Conservation (phyloP, 2,113 vertebrate species). For the Prietella phreatophila region DNA sequence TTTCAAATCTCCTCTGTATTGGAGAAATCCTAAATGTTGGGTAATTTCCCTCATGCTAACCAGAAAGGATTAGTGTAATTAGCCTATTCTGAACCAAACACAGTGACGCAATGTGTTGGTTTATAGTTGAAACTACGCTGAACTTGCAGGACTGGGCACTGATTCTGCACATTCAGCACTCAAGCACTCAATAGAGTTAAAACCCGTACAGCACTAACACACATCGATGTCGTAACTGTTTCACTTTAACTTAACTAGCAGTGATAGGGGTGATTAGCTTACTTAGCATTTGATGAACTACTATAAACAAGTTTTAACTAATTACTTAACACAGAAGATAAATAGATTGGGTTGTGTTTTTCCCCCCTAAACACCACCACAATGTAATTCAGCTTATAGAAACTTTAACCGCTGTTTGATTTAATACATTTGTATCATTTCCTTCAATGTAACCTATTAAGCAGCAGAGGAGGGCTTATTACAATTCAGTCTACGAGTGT, state of each 20-base stretch:
- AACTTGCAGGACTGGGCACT: background rate
- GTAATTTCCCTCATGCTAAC: background rate
- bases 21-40: background rate
- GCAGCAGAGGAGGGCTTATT: no score
- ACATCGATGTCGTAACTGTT: background rate
- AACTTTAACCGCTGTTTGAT: background rate
- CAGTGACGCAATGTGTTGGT: background rate
- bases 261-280: background rate
- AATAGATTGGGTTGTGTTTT: background rate
- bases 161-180: background rate
- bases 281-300: no score
- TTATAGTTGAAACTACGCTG: background rate
- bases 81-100: background rate
- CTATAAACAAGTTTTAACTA: background rate
- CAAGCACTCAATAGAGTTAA: background rate
- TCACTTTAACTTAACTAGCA: background rate
- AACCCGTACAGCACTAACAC: background rate
- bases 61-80: background rate
- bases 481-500: background rate
- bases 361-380: background rate
- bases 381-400: background rate
- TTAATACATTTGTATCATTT: no score
- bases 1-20: background rate
- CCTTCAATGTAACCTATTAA: no score
- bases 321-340: background rate